These are phyloP conservation scores for Morone chrysops DNA, from an alignment of 2,113 vertebrate genomes.

Conservation along the genomic window DNA sequence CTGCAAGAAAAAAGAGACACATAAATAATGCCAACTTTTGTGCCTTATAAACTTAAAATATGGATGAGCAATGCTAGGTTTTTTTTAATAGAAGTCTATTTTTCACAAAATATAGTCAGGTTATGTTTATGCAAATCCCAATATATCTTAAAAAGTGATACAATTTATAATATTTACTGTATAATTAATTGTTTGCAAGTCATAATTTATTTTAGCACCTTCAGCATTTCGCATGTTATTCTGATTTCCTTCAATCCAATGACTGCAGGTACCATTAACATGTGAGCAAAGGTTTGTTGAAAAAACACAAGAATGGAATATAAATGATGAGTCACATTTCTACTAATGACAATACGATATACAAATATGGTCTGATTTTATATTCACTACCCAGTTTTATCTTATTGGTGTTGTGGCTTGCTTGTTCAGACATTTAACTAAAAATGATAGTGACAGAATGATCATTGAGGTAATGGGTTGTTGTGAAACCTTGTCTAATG, in stretches of 20 bases:
- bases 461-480: not conserved
- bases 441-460: not conserved
- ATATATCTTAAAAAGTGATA: not conserved
- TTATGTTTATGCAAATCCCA: not conserved
- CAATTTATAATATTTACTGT: not conserved
- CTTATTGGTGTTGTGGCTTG: not conserved
- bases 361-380: slow-evolving; percentile 20
- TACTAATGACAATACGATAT: not conserved
- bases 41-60: not conserved
- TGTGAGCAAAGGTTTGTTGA: not conserved
- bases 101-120: not conserved
- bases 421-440: too few relatives aligned
- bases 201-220: not conserved
- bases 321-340: slow-evolving; percentile 39
- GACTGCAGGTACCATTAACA: not conserved
- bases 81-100: not conserved
- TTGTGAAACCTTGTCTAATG: not conserved
- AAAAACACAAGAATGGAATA: slow-evolving; percentile 11
- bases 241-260: not conserved
- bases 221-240: not conserved
- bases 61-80: not conserved
- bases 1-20: not conserved
- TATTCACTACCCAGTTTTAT: not conserved
- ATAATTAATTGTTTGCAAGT: not conserved
- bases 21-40: slow-evolving; percentile 18